Evolutionary conservation across 2,888 invertebrate species (phyloP), one percentile per base, ranked within the genome.

Genomic region (Eristalinus sepulchralis): DNA sequence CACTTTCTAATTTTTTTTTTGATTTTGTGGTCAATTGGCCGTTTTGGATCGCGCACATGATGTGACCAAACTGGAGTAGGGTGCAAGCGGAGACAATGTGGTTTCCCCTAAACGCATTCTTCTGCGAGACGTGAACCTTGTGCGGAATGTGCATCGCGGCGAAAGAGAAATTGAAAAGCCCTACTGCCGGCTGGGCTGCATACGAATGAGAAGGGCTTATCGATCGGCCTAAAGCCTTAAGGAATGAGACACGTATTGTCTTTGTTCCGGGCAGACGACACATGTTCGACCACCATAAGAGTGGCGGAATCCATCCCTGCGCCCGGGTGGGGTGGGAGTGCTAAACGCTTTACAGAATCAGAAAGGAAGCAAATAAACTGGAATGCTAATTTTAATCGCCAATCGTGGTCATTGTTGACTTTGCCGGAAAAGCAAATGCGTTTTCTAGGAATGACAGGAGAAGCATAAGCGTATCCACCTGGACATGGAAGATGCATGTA

Each of bases 251-350:
- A 72, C 67, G 67, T 53, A 59, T 68, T 47, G 47, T 47, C 24
- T 62, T 75, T 60, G 60, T 83, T 83, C 83, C 73, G 75, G 70
- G 70, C 83, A 79, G 79, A 79, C 83, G 66, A 83, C 83, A 71
- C 75, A 75, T 79, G 79, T 57, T 73, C 34, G 71, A 47, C 72
- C 76, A 83, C 67, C 55, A 33, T 36, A 27, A 68, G 53, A 57
- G 60, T 24, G 22, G 68, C 63, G 20, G 75, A 75, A 39, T n/a
- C 13, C 13, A n/a, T 47, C 47, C 62, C 47, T 11, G 31, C 24
- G 24, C 8, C 1, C 47, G n/a, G n/a, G 17, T 2, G 47, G 17
- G n/a, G 27, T 5, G 27, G 27, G 8, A n/a, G 39, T 6, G 17
- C 22, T 10, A 10, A n/a, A 13, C 53, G 6, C 57, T 20, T 11